Percentiles rank a stretch among this genome's conserved stretches.
Conservation (phyloP, 2,888 invertebrate species). For the Diaperis boleti region DNA sequence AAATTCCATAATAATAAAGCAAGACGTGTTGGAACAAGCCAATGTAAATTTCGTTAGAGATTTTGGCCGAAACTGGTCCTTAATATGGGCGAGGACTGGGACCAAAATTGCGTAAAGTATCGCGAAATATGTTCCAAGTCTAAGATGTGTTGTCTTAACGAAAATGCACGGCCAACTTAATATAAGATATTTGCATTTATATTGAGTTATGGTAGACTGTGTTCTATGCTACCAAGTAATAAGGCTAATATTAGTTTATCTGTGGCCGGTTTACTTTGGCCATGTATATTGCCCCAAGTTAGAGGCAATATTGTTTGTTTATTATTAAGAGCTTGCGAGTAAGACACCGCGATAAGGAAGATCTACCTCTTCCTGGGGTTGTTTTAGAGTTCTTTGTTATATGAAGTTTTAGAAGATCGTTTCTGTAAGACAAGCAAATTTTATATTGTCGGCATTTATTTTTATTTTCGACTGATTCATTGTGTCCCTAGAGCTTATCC, state of each 20-base stretch:
- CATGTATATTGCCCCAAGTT: constrained; percentile 63
- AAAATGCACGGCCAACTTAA: constrained; percentile 65
- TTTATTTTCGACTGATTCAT: too few relatives aligned
- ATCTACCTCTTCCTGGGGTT: too few relatives aligned
- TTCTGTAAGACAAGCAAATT: too few relatives aligned
- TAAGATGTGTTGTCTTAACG: constrained; percentile 64
- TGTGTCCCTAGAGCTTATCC: too few relatives aligned
- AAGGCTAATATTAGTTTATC: constrained; percentile 66
- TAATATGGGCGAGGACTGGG: constrained; percentile 30
- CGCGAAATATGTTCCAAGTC: constrained; percentile 52
- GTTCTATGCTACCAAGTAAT: constrained; percentile 60
- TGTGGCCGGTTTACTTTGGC: constrained; percentile 63
- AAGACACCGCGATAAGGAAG: constrained; percentile 11
- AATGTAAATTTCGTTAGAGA: constrained; percentile 44
- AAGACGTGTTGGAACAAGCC: constrained; percentile 48
- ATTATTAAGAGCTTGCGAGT: constrained; percentile 44
- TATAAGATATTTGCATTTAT: constrained; percentile 67
- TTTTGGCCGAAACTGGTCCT: constrained; percentile 35
- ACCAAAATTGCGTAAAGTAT: constrained; percentile 9
- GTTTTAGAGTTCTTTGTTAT: too few relatives aligned
- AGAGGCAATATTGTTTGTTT: constrained; percentile 63
- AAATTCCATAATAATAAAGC: constrained; percentile 50
- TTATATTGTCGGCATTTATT: too few relatives aligned
- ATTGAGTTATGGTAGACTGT: constrained; percentile 64
- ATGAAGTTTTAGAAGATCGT: too few relatives aligned